phyloP scores from a whole-genome alignment of 2,797 vertebrate genomes.

The Pipistrellus pygmaeus region DNA sequence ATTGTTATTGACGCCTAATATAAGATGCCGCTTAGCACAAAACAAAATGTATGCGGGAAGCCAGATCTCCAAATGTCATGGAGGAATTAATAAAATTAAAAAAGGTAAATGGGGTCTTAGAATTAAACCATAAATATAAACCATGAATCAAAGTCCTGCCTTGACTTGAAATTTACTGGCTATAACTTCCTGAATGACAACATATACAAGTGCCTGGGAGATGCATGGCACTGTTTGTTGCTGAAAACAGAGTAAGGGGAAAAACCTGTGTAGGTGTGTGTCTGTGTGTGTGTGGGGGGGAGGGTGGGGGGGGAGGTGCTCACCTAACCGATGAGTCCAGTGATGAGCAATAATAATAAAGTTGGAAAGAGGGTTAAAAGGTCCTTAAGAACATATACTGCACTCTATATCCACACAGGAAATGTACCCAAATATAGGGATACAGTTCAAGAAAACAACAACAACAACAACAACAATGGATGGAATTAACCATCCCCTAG shows the following conservation, averaged over 20 bases:
- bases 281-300: neutral
- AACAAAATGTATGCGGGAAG: neutral
- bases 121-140: neutral
- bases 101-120: neutral
- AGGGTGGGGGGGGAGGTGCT: neutral
- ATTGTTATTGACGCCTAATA: neutral
- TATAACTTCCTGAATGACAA: neutral
- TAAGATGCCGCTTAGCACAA: neutral
- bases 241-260: neutral
- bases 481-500: neutral
- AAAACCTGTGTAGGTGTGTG: neutral
- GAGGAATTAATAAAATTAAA: neutral
- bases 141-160: neutral
- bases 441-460: neutral
- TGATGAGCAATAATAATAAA: neutral
- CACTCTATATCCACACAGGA: too few relatives aligned
- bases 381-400: neutral
- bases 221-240: neutral
- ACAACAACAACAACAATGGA: too few relatives aligned
- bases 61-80: neutral
- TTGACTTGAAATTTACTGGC: slow-evolving; percentile 31
- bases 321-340: neutral
- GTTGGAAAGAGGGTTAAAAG: neutral
- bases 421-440: neutral
- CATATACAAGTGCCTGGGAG: neutral